Conservation (phyloP, 2,888 invertebrate genomes). For the Dolomedes plantarius region DNA sequence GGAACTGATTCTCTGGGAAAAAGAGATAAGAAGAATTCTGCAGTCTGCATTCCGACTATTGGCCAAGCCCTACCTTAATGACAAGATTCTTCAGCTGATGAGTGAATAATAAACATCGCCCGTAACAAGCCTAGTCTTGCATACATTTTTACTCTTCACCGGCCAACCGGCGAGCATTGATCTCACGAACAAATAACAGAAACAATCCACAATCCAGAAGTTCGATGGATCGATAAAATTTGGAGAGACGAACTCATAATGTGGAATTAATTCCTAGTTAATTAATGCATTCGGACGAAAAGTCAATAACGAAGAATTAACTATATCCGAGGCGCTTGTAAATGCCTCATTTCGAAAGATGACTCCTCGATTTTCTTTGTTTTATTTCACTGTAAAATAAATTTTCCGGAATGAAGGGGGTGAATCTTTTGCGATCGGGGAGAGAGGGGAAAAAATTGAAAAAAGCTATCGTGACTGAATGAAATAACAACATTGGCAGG, state of each 20-base stretch:
- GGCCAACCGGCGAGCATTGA: slow-evolving; percentile 20
- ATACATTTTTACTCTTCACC: background rate
- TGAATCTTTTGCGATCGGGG: too few species aligned
- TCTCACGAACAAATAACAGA: slow-evolving; percentile 17
- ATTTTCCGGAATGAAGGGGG: too few species aligned
- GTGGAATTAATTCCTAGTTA: slow-evolving; percentile 40
- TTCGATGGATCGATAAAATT: slow-evolving; percentile 13
- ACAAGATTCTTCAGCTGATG: background rate
- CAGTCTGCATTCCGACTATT: background rate
- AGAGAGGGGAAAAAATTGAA: too few species aligned
- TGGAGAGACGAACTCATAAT: slow-evolving; percentile 27
- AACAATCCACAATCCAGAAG: background rate
- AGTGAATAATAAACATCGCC: background rate
- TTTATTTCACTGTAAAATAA: too few species aligned
- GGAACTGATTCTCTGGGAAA: background rate
- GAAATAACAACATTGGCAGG: too few species aligned
- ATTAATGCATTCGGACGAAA: slow-evolving; percentile 24
- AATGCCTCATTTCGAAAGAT: slow-evolving; percentile 22
- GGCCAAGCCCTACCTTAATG: background rate
- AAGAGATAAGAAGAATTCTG: background rate
- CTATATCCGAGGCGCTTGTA: slow-evolving; percentile 5
- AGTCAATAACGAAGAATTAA: background rate
- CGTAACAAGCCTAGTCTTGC: background rate
- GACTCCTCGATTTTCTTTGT: too few species aligned
- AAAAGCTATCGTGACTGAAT: too few species aligned